Evolutionary conservation across 2,113 vertebrate genomes (phyloP).

Genomic region (Thymallus thymallus): DNA sequence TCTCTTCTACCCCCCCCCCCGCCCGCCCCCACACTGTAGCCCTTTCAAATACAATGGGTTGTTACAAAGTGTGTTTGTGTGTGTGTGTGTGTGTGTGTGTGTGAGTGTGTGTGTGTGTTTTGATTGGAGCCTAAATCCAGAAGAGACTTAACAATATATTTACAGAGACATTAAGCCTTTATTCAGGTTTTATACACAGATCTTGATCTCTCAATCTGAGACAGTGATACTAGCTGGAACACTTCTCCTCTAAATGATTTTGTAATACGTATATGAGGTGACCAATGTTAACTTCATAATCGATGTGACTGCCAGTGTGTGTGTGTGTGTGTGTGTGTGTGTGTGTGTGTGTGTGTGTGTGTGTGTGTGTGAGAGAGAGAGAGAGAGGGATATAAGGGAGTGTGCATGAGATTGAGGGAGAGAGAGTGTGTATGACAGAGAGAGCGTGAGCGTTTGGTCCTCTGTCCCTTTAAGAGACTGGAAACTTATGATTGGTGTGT

Average conservation of each 20-base stretch:
- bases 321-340: neutral
- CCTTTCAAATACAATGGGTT: neutral
- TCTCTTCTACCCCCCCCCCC: neutral
- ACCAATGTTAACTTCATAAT: neutral
- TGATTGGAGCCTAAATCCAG: no score
- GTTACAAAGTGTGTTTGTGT: no score
- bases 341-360: neutral
- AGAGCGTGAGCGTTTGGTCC: neutral
- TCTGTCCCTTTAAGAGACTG: slow-evolving; percentile 62
- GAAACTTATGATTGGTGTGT: slow-evolving; percentile 55
- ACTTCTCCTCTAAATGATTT: no score
- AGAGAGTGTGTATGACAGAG: neutral
- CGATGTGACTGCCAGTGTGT: neutral
- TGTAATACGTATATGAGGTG: neutral
- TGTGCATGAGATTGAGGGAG: no score
- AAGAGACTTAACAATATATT: no score
- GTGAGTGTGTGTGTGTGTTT: no score
- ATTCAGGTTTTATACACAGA: no score
- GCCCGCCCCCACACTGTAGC: neutral
- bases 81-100: no score
- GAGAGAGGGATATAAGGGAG: no score
- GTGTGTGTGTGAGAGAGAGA: neutral
- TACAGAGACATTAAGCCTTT: no score
- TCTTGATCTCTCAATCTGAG: no score
- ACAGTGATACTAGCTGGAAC: no score